These are phyloP conservation scores for Betta splendens DNA, from an alignment of 2,797 vertebrate genomes.

Conservation along the genomic window DNA sequence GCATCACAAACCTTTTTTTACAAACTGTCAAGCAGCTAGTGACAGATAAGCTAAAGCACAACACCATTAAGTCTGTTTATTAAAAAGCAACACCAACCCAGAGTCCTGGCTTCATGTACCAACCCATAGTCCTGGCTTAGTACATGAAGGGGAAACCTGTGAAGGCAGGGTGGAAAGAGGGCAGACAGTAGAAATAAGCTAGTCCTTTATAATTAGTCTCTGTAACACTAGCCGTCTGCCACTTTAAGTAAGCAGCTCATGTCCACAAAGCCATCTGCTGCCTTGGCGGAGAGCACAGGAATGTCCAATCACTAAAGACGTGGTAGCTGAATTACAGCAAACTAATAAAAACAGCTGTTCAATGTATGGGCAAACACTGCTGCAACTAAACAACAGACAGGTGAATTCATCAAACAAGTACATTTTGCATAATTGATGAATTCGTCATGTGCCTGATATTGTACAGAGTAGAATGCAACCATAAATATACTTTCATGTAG, in stretches of 20 bases:
- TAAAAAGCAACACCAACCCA: constrained; percentile 16
- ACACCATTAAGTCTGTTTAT: constrained; percentile 30
- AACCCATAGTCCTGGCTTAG: constrained; percentile 18
- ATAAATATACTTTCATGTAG: too few relatives aligned
- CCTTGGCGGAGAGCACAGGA: constrained; percentile 46
- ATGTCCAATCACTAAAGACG: constrained; percentile 30
- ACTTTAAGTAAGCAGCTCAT: constrained; percentile 60
- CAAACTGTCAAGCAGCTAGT: constrained; percentile 24
- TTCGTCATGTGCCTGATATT: too few relatives aligned
- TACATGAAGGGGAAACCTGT: constrained; percentile 27
- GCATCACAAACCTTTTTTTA: constrained; percentile 7
- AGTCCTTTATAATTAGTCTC: constrained; percentile 73
- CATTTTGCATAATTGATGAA: not conserved
- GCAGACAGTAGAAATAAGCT: constrained; percentile 43
- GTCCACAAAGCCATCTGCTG: constrained; percentile 62
- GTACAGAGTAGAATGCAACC: too few relatives aligned
- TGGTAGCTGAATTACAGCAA: constrained; percentile 18
- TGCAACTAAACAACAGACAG: constrained; percentile 15
- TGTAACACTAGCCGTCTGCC: constrained; percentile 40
- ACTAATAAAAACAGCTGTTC: constrained; percentile 26
- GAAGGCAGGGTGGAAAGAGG: constrained; percentile 27
- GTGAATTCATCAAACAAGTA: constrained; percentile 18
- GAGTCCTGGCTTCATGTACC: constrained; percentile 10
- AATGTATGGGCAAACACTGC: constrained; percentile 3
- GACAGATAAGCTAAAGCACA: constrained; percentile 20